A percentile compares a stretch with the other conserved stretches of the same genome.
These are phyloP conservation scores for Hyla sarda DNA, from an alignment of 2,113 vertebrate genomes.

Conservation along the genomic window DNA sequence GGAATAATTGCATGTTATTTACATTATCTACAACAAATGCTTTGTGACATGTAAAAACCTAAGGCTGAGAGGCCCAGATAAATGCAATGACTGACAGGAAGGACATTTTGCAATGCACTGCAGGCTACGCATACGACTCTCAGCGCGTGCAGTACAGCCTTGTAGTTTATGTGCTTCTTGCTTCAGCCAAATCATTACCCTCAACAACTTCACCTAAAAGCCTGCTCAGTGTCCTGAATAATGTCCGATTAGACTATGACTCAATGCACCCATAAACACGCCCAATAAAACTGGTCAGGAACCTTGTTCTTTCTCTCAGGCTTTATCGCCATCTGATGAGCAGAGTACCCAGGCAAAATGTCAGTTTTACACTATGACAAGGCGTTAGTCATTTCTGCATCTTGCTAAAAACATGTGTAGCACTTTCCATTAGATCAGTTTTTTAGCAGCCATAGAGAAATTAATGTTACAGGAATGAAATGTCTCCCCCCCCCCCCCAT, in stretches of 20 bases:
- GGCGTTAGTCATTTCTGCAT: conserved; percentile 31
- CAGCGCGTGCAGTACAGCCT: neutral
- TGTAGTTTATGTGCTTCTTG: conserved; percentile 21
- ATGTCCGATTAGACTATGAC: conserved; percentile 37
- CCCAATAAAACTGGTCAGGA: conserved; percentile 33
- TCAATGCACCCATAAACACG: conserved; percentile 38
- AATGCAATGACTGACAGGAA: conserved; percentile 51
- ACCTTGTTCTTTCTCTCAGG: conserved; percentile 40
- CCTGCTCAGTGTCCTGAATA: conserved; percentile 45
- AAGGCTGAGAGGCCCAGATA: conserved; percentile 42
- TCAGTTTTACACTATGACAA: conserved; percentile 29
- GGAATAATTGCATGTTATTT: conserved; percentile 38
- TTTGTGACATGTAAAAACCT: conserved; percentile 41
- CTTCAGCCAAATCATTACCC: conserved; percentile 40
- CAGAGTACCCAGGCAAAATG: conserved; percentile 2
- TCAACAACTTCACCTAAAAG: conserved; percentile 43
- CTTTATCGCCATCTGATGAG: conserved; percentile 6
- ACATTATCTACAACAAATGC: conserved; percentile 32
- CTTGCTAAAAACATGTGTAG: neutral
- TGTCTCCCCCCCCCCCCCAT: too few relatives aligned
- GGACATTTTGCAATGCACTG: conserved; percentile 44
- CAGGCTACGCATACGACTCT: conserved; percentile 31
- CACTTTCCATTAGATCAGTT: conserved; percentile 10
- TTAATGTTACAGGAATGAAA: neutral
- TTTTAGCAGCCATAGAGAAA: neutral